Conservation (phyloP, 92 coral and sea anemone genomes). For the Epizoanthus rinbou region DNA sequence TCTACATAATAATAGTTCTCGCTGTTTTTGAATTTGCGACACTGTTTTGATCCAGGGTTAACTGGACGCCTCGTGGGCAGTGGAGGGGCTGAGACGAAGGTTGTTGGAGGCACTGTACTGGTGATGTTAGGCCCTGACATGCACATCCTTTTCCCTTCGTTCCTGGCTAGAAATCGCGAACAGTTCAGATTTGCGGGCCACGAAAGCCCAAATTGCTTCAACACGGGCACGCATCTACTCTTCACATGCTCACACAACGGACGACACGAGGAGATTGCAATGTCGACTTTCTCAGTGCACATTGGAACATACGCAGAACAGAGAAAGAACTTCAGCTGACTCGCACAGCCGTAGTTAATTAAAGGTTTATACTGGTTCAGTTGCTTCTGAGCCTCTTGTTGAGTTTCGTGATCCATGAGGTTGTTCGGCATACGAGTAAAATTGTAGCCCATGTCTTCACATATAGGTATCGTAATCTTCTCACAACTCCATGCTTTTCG, state of each 20-base stretch:
- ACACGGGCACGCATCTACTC: slow-evolving; percentile 80
- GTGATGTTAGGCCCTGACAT: slow-evolving; percentile 91
- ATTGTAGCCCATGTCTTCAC: slow-evolving; percentile 80
- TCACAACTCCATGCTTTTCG: slow-evolving; percentile 82
- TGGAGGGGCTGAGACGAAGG: slow-evolving; percentile 21
- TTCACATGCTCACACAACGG: slow-evolving; percentile 95
- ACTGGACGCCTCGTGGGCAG: slow-evolving; percentile 34
- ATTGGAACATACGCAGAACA: slow-evolving; percentile 96
- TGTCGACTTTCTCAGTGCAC: slow-evolving; percentile 80
- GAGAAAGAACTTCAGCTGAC: slow-evolving; percentile 84
- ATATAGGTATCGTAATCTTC: slow-evolving; percentile 60
- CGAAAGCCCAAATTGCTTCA: slow-evolving; percentile 79
- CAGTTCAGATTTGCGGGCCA: slow-evolving; percentile 90
- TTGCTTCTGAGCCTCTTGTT: slow-evolving; percentile 72
- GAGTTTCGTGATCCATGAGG: slow-evolving; percentile 79
- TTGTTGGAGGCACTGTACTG: slow-evolving; percentile 35
- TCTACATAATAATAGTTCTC: slow-evolving; percentile 80
- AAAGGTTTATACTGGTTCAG: slow-evolving; percentile 69
- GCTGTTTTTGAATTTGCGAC: slow-evolving; percentile 90
- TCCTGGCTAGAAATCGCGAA: slow-evolving; percentile 69
- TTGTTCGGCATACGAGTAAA: slow-evolving; percentile 88
- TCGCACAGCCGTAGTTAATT: slow-evolving; percentile 77
- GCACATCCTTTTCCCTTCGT: slow-evolving; percentile 80
- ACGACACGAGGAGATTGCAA: slow-evolving; percentile 84
- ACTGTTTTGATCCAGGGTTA: slow-evolving; percentile 73